Evolutionary conservation across 2,113 vertebrate genomes (phyloP), one percentile per base, ranked within the genome.

Genomic region (Sarotherodon lohbergeri): DNA sequence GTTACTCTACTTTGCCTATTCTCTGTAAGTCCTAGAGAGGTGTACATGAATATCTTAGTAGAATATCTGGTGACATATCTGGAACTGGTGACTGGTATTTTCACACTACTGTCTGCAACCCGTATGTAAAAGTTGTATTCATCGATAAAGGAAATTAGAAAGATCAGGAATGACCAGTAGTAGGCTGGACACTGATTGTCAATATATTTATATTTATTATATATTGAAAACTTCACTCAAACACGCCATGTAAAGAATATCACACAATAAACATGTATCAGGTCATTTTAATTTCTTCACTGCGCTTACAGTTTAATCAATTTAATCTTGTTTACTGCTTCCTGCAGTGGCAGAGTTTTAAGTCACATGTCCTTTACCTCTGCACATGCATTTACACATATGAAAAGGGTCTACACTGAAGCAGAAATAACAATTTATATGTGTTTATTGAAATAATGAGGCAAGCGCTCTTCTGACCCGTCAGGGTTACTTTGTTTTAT

Each of bases 321-420:
- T 17, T 16, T 19, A 29, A 48, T 76, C 68, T 48, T 29, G 43
- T 48, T 50, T 78, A 5, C 24, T 50, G 9, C 43, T 32, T 29
- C 16, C 27, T 6, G 16, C 16, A 32, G 41, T 76, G 24, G 5
- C 14, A 80, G 84, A 82, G 87, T 85, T 94, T 63, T 56, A 71
- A 71, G 50, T 94, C 91, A 93, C 91, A 88, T 94, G 92, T 89
- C 88, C 81, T 86, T 81, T 79, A 80, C 71, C 79, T 80, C 56
- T 66, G 46, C 46, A n/a, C 29, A 84, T 11, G 82, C 43, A 16
- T 82, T 71, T 80, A 76, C 59, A 80, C 9, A 79, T 73, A 27
- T 24, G 32, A 52, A 34, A 82, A 90, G 27, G 34, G 19, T 84
- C 56, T 34, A 19, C 16, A 59, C 16, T 7, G 39, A 84, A 50